Evolutionary conservation across 2,888 invertebrate species (phyloP).

Genomic region (Brenthis daphne): DNA sequence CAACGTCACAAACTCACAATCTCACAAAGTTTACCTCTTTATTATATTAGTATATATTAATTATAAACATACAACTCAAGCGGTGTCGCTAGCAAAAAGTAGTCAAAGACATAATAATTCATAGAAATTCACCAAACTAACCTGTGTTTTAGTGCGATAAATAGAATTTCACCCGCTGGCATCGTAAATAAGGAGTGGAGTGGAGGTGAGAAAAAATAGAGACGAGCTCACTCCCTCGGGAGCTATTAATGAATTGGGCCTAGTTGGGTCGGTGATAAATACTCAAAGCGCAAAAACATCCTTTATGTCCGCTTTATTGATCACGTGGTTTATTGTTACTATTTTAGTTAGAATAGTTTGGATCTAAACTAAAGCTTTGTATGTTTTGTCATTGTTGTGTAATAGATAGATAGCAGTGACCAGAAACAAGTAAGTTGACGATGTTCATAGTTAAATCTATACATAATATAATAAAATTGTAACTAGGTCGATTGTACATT

Average conservation of each 20-base stretch:
- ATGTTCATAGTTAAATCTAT: too few relatives aligned
- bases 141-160: conserved; percentile 34
- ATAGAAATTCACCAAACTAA: neutral
- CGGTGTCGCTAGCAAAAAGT: neutral
- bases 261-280: conserved; percentile 47
- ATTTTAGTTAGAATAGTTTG: conserved; percentile 12
- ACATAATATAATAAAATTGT: too few relatives aligned
- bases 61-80: too few relatives aligned
- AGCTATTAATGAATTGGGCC: conserved; percentile 62
- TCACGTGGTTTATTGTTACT: conserved; percentile 34
- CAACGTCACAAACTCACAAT: too few relatives aligned
- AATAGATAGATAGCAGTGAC: neutral
- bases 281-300: conserved; percentile 48
- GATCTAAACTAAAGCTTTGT: conserved; percentile 1
- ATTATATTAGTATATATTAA: too few relatives aligned
- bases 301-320: conserved; percentile 41
- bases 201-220: conserved; percentile 62
- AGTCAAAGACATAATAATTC: neutral
- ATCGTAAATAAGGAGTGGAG: conserved; percentile 55
- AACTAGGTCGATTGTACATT: too few relatives aligned
- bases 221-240: conserved; percentile 49
- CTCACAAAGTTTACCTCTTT: too few relatives aligned
- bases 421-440: neutral
- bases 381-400: neutral
- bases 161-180: conserved; percentile 55